These are phyloP conservation scores for Mimumesa dahlbomi DNA, from an alignment of 2,888 invertebrate genomes.

Conservation along the genomic window DNA sequence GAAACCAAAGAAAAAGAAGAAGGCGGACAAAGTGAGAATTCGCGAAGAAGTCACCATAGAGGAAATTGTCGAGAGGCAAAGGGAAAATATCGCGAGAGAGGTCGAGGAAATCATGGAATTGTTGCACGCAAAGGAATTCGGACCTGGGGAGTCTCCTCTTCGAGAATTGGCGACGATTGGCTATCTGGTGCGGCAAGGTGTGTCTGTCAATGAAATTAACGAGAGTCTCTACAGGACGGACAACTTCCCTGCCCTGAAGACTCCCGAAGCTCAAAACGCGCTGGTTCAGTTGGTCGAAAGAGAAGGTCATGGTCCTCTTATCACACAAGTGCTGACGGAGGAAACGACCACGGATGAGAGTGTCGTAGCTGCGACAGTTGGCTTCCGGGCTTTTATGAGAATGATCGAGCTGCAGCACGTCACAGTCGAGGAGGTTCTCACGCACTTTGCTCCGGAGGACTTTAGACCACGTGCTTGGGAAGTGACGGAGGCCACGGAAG, in stretches of 20 bases:
- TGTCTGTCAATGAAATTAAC: slow-evolving; percentile 88
- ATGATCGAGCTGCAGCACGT: slow-evolving; percentile 91
- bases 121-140: slow-evolving; percentile 89
- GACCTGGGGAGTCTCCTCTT: slow-evolving; percentile 89
- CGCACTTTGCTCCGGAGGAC: slow-evolving; percentile 91
- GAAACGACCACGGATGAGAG: slow-evolving; percentile 90
- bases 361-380: slow-evolving; percentile 89
- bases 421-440: slow-evolving; percentile 91
- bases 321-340: slow-evolving; percentile 90
- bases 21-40: slow-evolving; percentile 78
- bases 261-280: slow-evolving; percentile 92
- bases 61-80: slow-evolving; percentile 83
- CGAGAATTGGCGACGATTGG: slow-evolving; percentile 92
- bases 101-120: slow-evolving; percentile 88
- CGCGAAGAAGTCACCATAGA: slow-evolving; percentile 82
- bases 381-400: slow-evolving; percentile 92
- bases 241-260: slow-evolving; percentile 89
- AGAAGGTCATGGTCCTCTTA: slow-evolving; percentile 90
- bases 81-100: slow-evolving; percentile 85
- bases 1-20: slow-evolving; percentile 70
- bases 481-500: slow-evolving; percentile 86
- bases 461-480: slow-evolving; percentile 92
- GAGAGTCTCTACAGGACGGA: slow-evolving; percentile 88
- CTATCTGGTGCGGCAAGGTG: slow-evolving; percentile 88
- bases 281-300: slow-evolving; percentile 92